Evolutionary conservation across 2,888 invertebrate genomes (phyloP).

Genomic region (Griposia aprilina): DNA sequence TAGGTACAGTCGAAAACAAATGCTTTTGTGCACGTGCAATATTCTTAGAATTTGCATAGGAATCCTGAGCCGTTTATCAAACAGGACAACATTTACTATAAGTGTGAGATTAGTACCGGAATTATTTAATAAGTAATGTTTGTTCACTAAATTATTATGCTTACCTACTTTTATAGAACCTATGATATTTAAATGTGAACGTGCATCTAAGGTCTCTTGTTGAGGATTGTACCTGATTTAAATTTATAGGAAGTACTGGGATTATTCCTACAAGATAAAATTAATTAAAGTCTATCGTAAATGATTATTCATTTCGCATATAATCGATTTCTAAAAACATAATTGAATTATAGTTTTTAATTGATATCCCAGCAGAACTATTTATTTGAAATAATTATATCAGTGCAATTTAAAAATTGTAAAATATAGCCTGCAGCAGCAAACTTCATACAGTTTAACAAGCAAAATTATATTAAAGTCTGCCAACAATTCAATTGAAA

Average conservation of each 20-base stretch:
- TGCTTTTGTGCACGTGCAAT: constrained; percentile 62
- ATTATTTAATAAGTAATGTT: constrained; percentile 63
- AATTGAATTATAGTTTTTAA: neutral
- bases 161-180: constrained; percentile 18
- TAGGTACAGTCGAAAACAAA: constrained; percentile 65
- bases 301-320: neutral
- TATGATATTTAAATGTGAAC: constrained; percentile 49
- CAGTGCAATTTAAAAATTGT: neutral
- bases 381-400: neutral
- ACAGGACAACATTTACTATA: constrained; percentile 39
- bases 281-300: neutral
- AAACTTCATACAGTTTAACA: neutral
- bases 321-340: neutral
- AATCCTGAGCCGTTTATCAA: constrained; percentile 79
- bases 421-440: neutral
- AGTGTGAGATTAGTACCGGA: constrained; percentile 31
- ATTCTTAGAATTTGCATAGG: constrained; percentile 83
- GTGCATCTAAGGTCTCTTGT: constrained; percentile 27
- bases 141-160: constrained; percentile 59
- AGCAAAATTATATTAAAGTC: neutral
- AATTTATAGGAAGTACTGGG: neutral
- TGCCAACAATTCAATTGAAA: constrained; percentile 24
- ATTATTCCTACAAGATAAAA: neutral
- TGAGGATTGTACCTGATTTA: constrained; percentile 14
- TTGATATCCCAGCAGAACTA: neutral